Conservation (phyloP, 2,888 invertebrate species). For the Hemicrepidius hirtus region DNA sequence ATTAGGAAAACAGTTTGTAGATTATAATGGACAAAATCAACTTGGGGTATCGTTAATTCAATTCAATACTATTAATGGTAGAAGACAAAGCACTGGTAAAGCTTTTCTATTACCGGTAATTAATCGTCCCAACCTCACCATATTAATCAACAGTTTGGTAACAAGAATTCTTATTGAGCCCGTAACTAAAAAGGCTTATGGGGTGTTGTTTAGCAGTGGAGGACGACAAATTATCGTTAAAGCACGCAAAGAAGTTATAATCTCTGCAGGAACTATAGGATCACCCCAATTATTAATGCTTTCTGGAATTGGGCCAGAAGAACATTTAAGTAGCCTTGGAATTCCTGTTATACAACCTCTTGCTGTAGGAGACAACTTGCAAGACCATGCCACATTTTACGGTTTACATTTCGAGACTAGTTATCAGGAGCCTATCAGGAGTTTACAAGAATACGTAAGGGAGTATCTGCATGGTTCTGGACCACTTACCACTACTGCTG, state of each 20-base stretch:
- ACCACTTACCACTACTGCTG: slow-evolving; percentile 53
- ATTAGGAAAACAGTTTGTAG: slow-evolving; percentile 75
- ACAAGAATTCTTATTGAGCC: slow-evolving; percentile 79
- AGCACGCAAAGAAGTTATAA: slow-evolving; percentile 83
- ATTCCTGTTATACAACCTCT: slow-evolving; percentile 77
- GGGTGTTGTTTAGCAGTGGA: slow-evolving; percentile 80
- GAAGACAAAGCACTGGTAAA: slow-evolving; percentile 84
- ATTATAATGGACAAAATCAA: slow-evolving; percentile 78
- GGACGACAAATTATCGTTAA: slow-evolving; percentile 73
- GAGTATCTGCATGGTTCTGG: slow-evolving; percentile 57
- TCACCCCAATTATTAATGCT: slow-evolving; percentile 86
- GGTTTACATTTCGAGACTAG: slow-evolving; percentile 76
- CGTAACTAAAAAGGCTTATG: slow-evolving; percentile 76
- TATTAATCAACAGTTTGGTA: slow-evolving; percentile 81
- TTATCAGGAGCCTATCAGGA: slow-evolving; percentile 34
- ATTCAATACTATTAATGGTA: slow-evolving; percentile 79
- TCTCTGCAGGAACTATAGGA: slow-evolving; percentile 86
- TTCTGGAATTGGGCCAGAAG: slow-evolving; percentile 78
- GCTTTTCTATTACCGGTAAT: slow-evolving; percentile 83
- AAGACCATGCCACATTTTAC: slow-evolving; percentile 82
- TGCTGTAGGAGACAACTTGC: slow-evolving; percentile 72
- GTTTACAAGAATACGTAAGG: slow-evolving; percentile 45
- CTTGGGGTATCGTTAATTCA: slow-evolving; percentile 79
- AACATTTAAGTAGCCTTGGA: slow-evolving; percentile 73
- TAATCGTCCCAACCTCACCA: slow-evolving; percentile 78